Evolutionary conservation across 2,113 vertebrate species (phyloP).

Genomic region (Solenodon paradoxus): DNA sequence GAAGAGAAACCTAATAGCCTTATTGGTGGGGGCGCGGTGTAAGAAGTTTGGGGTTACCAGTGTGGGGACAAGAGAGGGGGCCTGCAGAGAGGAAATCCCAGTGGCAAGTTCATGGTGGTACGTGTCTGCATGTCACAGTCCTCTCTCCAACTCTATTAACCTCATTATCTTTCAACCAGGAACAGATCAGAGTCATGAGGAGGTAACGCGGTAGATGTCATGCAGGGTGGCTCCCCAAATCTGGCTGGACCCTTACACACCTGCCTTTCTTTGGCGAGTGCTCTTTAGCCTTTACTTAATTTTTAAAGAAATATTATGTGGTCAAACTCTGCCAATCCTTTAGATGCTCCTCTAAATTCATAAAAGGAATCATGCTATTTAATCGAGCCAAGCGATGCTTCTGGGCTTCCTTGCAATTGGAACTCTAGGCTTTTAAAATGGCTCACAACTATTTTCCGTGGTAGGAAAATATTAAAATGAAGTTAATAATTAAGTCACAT

Average conservation of each 20-base stretch:
- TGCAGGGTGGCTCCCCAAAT: neutral
- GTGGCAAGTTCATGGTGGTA: rapidly evolving
- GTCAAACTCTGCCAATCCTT: neutral
- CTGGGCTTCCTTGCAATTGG: neutral
- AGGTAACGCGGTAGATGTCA: too few species aligned
- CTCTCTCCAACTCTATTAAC: neutral
- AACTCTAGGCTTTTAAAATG: conserved; percentile 40
- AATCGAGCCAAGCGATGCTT: conserved; percentile 32
- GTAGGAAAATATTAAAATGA: conserved; percentile 70
- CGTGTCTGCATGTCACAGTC: neutral
- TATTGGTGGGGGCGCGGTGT: rapidly evolving
- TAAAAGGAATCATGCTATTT: conserved; percentile 16
- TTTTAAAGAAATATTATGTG: neutral
- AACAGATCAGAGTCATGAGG: neutral
- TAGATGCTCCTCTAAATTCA: neutral
- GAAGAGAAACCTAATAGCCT: neutral
- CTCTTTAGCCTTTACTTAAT: neutral
- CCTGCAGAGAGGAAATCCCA: rapidly evolving
- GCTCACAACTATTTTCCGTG: conserved; percentile 43
- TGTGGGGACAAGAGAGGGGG: neutral
- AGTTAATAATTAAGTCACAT: conserved; percentile 72
- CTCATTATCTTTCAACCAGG: neutral
- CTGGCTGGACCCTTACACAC: neutral
- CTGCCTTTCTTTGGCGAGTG: neutral
- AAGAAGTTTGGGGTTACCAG: neutral